phyloP scores from a whole-genome alignment of 2,888 invertebrate species.

The Gymnocheta viridis region DNA sequence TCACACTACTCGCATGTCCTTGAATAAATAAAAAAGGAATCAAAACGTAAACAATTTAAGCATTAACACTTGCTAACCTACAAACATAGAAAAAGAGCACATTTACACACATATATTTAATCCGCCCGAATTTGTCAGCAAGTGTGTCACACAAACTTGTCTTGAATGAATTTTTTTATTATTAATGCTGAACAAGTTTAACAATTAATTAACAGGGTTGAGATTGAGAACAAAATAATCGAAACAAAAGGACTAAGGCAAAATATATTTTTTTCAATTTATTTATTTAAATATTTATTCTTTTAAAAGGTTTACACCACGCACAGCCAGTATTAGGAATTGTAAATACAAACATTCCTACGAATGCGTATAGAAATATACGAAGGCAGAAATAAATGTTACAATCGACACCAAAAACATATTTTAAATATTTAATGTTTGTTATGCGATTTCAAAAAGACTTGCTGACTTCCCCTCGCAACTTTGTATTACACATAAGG shows the following conservation, averaged over 20 bases:
- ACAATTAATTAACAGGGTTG: conserved; percentile 57
- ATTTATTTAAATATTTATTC: conserved; percentile 2
- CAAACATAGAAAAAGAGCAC: not conserved
- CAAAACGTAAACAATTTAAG: conserved; percentile 37
- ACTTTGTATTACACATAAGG: not conserved
- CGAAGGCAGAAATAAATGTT: not conserved
- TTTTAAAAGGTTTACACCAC: conserved; percentile 25
- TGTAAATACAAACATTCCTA: not conserved
- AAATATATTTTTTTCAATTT: conserved; percentile 41
- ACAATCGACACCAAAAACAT: not conserved
- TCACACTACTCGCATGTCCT: not conserved
- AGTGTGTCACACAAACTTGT: not conserved
- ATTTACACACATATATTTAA: not conserved
- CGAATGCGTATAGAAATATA: not conserved
- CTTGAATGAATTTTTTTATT: not conserved
- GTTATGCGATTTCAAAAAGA: not conserved
- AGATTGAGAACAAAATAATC: conserved; percentile 20
- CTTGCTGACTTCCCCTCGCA: not conserved
- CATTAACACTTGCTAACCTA: conserved; percentile 55
- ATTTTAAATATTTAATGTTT: not conserved
- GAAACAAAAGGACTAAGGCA: conserved; percentile 6
- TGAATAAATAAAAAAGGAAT: conserved; percentile 32
- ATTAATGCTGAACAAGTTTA: conserved; percentile 58
- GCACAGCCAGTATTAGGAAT: conserved; percentile 5
- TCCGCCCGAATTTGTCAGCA: not conserved